Percentiles rank a stretch among this genome's conserved stretches.
Conservation (phyloP, 2,113 vertebrate genomes). For the Thryonomys swinderianus region DNA sequence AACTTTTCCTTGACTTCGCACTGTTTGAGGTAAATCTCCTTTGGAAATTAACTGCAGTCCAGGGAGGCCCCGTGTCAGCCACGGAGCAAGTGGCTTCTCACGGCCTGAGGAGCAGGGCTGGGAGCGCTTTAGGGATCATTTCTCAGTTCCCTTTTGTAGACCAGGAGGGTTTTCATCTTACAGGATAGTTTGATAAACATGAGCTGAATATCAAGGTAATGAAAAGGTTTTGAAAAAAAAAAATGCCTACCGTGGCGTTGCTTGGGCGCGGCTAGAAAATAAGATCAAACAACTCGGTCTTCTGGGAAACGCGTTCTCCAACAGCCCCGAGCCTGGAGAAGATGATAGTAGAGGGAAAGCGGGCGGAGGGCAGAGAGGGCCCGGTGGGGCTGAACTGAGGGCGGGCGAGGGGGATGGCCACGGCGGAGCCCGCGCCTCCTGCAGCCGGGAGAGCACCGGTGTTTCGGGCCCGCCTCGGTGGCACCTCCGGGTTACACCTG, state of each 20-base stretch:
- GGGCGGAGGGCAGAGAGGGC: neutral
- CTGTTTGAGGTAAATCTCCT: constrained; percentile 31
- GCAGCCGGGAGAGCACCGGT: no score
- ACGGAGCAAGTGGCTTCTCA: neutral
- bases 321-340: neutral
- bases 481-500: neutral
- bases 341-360: neutral
- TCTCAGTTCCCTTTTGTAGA: neutral
- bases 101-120: neutral
- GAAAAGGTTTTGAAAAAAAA: neutral
- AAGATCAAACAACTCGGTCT: neutral
- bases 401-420: neutral
- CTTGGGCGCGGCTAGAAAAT: neutral
- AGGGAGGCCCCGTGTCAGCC: neutral
- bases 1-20: constrained; percentile 50
- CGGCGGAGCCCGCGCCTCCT: no score
- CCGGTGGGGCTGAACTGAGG: neutral
- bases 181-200: neutral
- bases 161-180: neutral
- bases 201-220: neutral
- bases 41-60: neutral
- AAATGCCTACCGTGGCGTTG: neutral
- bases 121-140: neutral
- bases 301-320: neutral
- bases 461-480: neutral